Percentiles rank a stretch among this genome's conserved stretches.
These are phyloP conservation scores for Phyllostomus discolor DNA, from an alignment of 2,113 vertebrate species.

Conservation along the genomic window DNA sequence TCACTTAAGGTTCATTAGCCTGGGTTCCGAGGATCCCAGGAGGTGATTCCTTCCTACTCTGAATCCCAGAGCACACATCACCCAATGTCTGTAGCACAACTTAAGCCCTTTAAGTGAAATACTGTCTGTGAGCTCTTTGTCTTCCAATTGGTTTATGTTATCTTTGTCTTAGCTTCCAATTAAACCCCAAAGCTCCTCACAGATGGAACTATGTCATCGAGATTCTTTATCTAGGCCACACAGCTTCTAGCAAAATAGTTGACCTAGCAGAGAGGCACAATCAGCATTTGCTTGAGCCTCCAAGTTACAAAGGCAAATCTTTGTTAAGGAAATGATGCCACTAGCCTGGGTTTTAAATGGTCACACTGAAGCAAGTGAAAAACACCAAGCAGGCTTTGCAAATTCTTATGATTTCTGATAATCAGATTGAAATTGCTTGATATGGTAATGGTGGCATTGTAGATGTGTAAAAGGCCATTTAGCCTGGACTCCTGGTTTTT, in stretches of 20 bases:
- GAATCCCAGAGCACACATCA: neutral
- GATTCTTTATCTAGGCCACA: constrained; percentile 22
- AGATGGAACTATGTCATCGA: neutral
- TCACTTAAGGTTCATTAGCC: constrained; percentile 59
- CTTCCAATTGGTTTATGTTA: neutral
- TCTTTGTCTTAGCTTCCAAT: neutral
- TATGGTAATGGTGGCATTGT: neutral
- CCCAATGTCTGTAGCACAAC: neutral
- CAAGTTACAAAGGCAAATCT: neutral
- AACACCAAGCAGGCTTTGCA: neutral
- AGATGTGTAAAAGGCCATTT: neutral
- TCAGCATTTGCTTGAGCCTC: neutral
- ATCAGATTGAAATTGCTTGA: neutral
- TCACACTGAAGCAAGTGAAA: neutral
- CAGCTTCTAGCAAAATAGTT: neutral
- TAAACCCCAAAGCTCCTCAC: neutral
- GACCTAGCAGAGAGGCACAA: neutral
- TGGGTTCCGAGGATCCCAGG: constrained; percentile 33
- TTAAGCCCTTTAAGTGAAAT: neutral
- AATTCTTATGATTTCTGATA: neutral
- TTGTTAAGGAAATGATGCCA: neutral
- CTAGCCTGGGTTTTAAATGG: neutral
- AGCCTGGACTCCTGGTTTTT: neutral
- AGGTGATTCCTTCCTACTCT: constrained; percentile 40
- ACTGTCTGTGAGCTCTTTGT: neutral